phyloP scores from a whole-genome alignment of 2,113 vertebrate genomes.

The Miniopterus natalensis region DNA sequence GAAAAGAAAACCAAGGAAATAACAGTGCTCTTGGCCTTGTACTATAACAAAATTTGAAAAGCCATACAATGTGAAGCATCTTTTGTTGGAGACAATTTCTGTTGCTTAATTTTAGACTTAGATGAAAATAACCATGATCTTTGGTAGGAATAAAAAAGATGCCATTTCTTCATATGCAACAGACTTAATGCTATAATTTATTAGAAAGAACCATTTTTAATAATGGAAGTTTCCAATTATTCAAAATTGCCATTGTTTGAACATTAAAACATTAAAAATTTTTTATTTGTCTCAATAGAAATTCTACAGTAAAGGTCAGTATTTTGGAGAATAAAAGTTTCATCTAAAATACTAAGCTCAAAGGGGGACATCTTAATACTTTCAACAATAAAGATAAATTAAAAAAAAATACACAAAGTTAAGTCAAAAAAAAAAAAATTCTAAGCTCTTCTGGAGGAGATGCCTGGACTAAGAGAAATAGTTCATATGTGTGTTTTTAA shows the following conservation, averaged over 20 bases:
- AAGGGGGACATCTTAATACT: too few species aligned
- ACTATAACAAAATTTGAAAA: not conserved
- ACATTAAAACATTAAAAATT: not conserved
- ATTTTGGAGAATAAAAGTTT: not conserved
- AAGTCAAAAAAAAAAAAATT: not conserved
- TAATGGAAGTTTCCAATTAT: not conserved
- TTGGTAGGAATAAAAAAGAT: too few species aligned
- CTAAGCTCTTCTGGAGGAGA: not conserved
- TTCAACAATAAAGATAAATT: too few species aligned
- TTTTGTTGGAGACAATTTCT: too few species aligned
- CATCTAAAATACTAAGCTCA: not conserved
- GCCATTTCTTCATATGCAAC: too few species aligned
- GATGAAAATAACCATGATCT: too few species aligned
- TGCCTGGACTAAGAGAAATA: not conserved
- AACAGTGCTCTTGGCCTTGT: too few species aligned
- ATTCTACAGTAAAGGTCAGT: not conserved
- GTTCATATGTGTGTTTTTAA: not conserved
- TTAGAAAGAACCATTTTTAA: not conserved
- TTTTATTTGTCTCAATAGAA: not conserved
- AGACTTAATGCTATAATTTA: too few species aligned
- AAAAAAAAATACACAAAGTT: too few species aligned
- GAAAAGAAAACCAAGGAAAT: too few species aligned
- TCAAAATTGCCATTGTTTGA: not conserved
- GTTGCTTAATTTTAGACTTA: too few species aligned
- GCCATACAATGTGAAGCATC: too few species aligned